Evolutionary conservation across 1,140 invertebrate species (phyloP), one percentile per base, ranked within the genome.

Genomic region (Drosophila funebris): DNA sequence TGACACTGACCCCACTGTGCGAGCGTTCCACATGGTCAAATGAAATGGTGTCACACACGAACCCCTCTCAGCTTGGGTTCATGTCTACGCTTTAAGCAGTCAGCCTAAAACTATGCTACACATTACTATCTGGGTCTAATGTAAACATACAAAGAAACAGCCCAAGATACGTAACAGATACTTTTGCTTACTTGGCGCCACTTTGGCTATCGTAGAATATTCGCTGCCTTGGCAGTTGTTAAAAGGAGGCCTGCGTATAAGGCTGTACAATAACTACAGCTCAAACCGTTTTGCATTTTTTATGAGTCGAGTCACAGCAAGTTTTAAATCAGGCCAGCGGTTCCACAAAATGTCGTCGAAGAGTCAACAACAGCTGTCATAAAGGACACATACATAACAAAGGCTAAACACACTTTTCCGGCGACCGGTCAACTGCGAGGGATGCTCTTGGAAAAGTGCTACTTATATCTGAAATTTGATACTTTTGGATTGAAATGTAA

Each of bases 1-100:
- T 73, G 74, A 70, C 78, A 82, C 41, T 82, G 79, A 82, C 79
- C 79, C 53, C 31, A 39, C 57, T 73, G 36, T 58, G 41, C 33
- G 18, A 36, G 39, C 22, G 41, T 33, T 56, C 50, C 62, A 57
- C 43, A 50, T 31, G 18, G 9, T 43, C 9, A 46, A n/a, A n/a
- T 9, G 4, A 52, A 62, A 16, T 43, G 29, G 36, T 43, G 56
- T 27, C 46, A 33, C 8, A 20, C 3, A 5, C 22, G 27, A 64
- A 29, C 43, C 37, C 43, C 20, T 18, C 22, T 48, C 18, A 69
- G 44, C 37, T 68, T 31, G 29, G 39, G 50, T 76, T 69, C 20
- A 16, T 46, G 48, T 66, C 31, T 2, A 41, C 5, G n/a, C 16
- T 39, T 52, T 63, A 33, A 73, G 7, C 7, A 27, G 8, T 9